Evolutionary conservation across 2,797 vertebrate species (phyloP).

Genomic region (Taeniopygia guttata): DNA sequence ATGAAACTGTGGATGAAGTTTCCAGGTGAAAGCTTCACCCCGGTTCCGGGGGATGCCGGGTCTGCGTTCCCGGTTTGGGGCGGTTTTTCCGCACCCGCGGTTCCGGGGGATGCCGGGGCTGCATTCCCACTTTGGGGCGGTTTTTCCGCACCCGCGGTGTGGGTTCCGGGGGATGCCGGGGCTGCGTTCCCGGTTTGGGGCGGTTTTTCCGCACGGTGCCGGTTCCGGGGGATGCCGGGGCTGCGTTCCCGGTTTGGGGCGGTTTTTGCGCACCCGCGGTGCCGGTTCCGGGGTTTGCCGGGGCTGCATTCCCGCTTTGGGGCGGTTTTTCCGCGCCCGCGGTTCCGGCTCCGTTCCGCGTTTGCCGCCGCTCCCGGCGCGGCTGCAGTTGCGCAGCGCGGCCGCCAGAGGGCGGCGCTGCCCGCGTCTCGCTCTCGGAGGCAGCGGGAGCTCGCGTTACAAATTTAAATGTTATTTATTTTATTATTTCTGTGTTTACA

Average conservation of each 20-base stretch:
- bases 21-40: too few species aligned
- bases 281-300: too few species aligned
- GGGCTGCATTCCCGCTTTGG: accelerated
- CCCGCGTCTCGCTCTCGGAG: neutral
- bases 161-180: too few species aligned
- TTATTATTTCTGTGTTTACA: constrained; percentile 63
- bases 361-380: neutral
- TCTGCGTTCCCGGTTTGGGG: accelerated
- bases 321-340: neutral
- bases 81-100: accelerated
- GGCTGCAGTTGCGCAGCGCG: neutral
- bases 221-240: too few species aligned
- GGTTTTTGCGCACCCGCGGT: too few species aligned
- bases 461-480: constrained; percentile 18
- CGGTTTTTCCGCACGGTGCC: accelerated
- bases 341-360: neutral
- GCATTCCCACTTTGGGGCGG: accelerated
- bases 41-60: too few species aligned
- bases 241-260: accelerated
- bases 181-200: accelerated
- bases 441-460: constrained; percentile 45
- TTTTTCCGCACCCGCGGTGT: neutral
- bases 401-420: neutral
- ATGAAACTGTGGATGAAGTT: too few species aligned
- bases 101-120: accelerated